These are phyloP conservation scores for Hippocampus guttulatus DNA, from an alignment of 2,113 vertebrate genomes.

Conservation along the genomic window DNA sequence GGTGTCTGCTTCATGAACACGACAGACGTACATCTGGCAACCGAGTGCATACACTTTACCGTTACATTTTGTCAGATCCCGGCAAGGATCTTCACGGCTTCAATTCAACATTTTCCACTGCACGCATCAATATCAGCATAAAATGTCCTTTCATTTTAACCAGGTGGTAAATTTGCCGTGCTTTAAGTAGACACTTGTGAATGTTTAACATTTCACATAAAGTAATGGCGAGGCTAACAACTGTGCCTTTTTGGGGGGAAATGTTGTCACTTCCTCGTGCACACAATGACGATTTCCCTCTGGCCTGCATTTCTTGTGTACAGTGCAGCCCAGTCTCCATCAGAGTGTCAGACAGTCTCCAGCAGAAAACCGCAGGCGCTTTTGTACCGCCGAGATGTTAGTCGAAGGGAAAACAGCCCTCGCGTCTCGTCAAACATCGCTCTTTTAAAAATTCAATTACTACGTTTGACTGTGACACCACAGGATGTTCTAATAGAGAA, in stretches of 20 bases:
- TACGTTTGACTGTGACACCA: background rate
- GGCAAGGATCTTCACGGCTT: background rate
- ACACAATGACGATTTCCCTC: background rate
- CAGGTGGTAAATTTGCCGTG: background rate
- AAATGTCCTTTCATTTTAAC: background rate
- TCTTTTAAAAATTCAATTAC: background rate
- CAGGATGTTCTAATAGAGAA: background rate
- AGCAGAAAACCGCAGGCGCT: background rate
- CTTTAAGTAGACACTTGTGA: background rate
- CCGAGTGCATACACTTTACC: background rate
- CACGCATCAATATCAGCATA: background rate
- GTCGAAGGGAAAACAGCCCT: constrained; percentile 2
- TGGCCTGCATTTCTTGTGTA: background rate
- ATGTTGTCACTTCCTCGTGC: constrained; percentile 8
- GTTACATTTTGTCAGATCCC: background rate
- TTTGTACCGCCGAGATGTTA: background rate
- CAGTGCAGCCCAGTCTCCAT: constrained; percentile 13
- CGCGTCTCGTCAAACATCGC: constrained; percentile 3
- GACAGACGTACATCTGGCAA: background rate
- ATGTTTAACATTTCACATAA: background rate
- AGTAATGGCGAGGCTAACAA: background rate
- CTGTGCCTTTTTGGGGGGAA: background rate
- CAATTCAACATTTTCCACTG: background rate
- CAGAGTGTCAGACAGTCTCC: background rate
- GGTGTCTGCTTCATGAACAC: background rate